A percentile compares a stretch with the other conserved stretches of the same genome.
These are phyloP conservation scores for Sylvietta virens DNA, from an alignment of 2,113 vertebrate genomes.

Conservation along the genomic window DNA sequence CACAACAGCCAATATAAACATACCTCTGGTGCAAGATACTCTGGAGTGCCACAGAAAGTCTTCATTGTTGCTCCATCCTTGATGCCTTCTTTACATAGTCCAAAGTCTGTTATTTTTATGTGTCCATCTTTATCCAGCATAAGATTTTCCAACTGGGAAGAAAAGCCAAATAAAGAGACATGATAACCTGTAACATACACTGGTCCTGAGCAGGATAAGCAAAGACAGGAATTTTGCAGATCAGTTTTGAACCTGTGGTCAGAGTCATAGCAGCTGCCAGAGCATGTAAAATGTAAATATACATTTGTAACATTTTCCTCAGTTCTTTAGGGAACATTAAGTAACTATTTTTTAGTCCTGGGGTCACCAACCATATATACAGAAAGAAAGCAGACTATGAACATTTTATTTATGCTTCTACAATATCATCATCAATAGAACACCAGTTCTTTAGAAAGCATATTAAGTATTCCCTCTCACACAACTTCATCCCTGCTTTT, in stretches of 20 bases:
- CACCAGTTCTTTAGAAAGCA: neutral
- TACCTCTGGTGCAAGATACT: constrained; percentile 97
- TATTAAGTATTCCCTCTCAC: neutral
- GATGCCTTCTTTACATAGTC: constrained; percentile 97
- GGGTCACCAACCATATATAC: neutral
- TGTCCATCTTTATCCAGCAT: constrained; percentile 98
- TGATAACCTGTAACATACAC: neutral
- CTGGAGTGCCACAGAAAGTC: constrained; percentile 97
- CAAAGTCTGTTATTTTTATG: constrained; percentile 98
- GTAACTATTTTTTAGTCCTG: neutral
- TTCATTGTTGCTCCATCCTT: constrained; percentile 98
- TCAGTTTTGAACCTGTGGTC: neutral
- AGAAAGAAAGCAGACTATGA: neutral
- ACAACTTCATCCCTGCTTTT: neutral
- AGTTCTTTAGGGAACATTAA: neutral
- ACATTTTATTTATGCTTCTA: neutral
- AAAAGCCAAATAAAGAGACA: neutral
- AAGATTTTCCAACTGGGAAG: constrained; percentile 90
- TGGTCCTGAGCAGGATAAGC: neutral
- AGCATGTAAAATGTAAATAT: neutral
- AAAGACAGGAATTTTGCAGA: neutral
- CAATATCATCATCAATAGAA: neutral
- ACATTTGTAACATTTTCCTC: neutral
- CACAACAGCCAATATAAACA: neutral
- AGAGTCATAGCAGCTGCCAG: neutral